phyloP scores from a whole-genome alignment of 2,888 invertebrate species.

The Strigamia crassipes region DNA sequence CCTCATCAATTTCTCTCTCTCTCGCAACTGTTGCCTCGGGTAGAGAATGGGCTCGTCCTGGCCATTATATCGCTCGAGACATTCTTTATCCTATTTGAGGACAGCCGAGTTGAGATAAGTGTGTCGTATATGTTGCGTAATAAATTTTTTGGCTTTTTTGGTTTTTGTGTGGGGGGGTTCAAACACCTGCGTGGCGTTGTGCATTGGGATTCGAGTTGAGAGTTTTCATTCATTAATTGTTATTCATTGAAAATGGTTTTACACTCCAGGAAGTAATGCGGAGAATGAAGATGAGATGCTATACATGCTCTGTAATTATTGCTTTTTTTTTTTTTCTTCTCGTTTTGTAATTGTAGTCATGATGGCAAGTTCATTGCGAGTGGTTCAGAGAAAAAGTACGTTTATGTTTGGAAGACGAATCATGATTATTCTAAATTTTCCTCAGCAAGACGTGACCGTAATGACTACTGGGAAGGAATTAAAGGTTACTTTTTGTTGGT shows the following conservation, averaged over 20 bases:
- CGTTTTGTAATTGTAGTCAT: slow-evolving; percentile 67
- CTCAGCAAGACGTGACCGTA: slow-evolving; percentile 87
- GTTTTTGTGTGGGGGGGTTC: not conserved
- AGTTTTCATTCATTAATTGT: slow-evolving; percentile 29
- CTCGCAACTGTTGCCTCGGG: slow-evolving; percentile 7
- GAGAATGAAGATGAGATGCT: not conserved
- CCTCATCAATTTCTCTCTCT: slow-evolving; percentile 29
- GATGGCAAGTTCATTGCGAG: slow-evolving; percentile 97
- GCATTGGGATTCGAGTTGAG: not conserved
- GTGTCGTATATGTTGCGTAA: not conserved
- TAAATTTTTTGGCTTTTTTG: not conserved
- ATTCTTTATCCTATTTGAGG: slow-evolving; percentile 18
- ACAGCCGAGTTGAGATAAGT: not conserved
- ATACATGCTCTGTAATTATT: slow-evolving; percentile 18
- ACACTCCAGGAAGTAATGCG: slow-evolving; percentile 24
- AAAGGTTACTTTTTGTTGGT: slow-evolving; percentile 63
- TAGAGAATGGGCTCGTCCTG: slow-evolving; percentile 18
- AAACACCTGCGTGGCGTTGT: not conserved
- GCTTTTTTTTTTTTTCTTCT: not conserved
- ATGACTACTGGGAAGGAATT: slow-evolving; percentile 97
- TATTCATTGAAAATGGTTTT: slow-evolving; percentile 28
- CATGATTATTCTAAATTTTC: slow-evolving; percentile 95
- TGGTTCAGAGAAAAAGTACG: slow-evolving; percentile 96
- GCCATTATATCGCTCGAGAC: slow-evolving; percentile 10
- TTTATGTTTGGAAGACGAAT: slow-evolving; percentile 97